Conservation (phyloP, 2,113 vertebrate species). For the Microcebus ravelobensis region DNA sequence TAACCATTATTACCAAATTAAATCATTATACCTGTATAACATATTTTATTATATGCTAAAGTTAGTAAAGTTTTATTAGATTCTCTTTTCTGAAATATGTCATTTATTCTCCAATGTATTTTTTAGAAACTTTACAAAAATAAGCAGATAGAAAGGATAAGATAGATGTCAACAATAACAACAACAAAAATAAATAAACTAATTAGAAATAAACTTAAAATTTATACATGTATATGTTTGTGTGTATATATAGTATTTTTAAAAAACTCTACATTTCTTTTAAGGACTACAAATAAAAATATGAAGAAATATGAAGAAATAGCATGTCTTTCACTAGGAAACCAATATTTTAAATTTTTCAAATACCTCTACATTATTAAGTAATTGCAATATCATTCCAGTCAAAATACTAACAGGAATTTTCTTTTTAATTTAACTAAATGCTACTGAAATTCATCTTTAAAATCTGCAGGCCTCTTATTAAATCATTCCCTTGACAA, state of each 20-base stretch:
- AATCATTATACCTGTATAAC: not conserved
- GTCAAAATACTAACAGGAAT: not conserved
- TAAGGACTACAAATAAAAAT: not conserved
- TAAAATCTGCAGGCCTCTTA: not conserved
- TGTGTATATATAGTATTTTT: not conserved
- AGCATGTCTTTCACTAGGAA: not conserved
- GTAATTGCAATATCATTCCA: not conserved
- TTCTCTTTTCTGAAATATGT: not conserved
- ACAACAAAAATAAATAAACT: not conserved
- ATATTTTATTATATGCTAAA: not conserved
- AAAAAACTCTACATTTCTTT: not conserved
- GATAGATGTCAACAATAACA: not conserved
- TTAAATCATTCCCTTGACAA: constrained; percentile 43
- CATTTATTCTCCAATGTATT: not conserved
- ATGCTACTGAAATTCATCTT: not conserved
- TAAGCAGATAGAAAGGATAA: not conserved
- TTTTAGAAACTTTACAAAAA: not conserved
- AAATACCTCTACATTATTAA: not conserved
- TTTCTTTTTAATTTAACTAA: constrained; percentile 19
- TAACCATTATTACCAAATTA: not conserved
- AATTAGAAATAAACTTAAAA: not conserved
- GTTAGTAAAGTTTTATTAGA: not conserved
- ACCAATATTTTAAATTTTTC: not conserved
- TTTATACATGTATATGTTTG: not conserved
- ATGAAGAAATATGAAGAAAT: not conserved